Evolutionary conservation across 2,113 vertebrate species (phyloP), one percentile per base, ranked within the genome.

Genomic region (Jacana jacana): DNA sequence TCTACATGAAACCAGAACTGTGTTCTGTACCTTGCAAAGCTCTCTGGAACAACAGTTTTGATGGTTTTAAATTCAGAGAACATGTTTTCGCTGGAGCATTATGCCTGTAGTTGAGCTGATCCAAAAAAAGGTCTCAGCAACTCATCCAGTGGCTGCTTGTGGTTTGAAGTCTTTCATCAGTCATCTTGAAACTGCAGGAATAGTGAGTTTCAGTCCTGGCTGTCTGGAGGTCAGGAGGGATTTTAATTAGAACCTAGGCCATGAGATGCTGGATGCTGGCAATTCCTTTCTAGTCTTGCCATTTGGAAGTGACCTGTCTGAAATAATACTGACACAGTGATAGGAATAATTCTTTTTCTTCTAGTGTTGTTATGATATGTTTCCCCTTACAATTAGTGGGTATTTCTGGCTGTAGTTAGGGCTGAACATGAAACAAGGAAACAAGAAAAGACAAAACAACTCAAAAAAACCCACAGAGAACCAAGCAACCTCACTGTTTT

Each of bases 241-340:
- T 88, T 93, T 92, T 93, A 95, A 94, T 95, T 95, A 97, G 72
- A 94, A 73, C 37, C 57, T 33, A 86, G 72, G 52, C 60, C 57
- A 46, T 33, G 40, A 69, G 42, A 86, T 70, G 70, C 23, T 73
- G 58, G 25, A 81, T 73, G 75, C 54, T 84, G 73, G 20, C 19
- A 77, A 77, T 54, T 86, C 23, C 61, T 82, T 95, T 94, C 60
- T 78, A 81, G 68, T 70, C 46, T 27, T 88, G 68, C 69, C 23
- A 73, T 76, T 94, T 68, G 86, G 49, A 90, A 93, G 69, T 30
- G 18, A 25, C 33, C 25, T 22, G 37, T 54, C 58, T 91, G 63
- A 92, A 93, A 88, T 68, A 71, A 55, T 11, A 54, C 37, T 27
- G 46, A 51, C 42, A 57, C 3, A 39, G 39, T 20, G 66, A 87